A percentile compares a stretch with the other conserved stretches of the same genome.
phyloP scores from a whole-genome alignment of 2,797 vertebrate species.

The Setipinna tenuifilis region DNA sequence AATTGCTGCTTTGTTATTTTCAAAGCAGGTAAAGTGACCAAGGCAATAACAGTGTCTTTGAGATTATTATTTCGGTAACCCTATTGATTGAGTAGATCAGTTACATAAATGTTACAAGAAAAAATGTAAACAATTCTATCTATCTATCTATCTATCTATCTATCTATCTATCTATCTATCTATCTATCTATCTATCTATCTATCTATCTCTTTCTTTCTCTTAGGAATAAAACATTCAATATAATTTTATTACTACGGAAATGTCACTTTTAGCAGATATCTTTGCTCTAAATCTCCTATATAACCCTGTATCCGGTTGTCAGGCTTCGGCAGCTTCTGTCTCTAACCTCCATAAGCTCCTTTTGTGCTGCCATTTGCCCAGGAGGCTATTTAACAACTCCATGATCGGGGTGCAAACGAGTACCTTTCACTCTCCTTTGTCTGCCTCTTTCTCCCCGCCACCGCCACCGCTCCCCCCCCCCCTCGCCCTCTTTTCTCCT shows the following conservation, averaged over 20 bases:
- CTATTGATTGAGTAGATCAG: too few species aligned
- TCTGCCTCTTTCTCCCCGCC: conserved; percentile 44
- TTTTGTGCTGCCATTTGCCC: conserved; percentile 59
- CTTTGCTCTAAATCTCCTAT: conserved; percentile 14
- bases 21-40: too few species aligned
- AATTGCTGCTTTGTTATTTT: not conserved
- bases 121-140: not conserved
- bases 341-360: conserved; percentile 53
- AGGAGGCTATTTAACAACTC: conserved; percentile 35
- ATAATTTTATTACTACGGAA: not conserved
- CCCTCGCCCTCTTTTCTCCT: conserved; percentile 57
- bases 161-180: too few species aligned
- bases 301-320: not conserved
- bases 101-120: too few species aligned
- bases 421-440: conserved; percentile 63
- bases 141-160: not conserved
- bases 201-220: not conserved
- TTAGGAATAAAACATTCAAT: not conserved
- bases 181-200: conserved; percentile 12
- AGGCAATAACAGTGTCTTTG: too few species aligned
- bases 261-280: not conserved
- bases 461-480: conserved; percentile 65
- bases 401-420: conserved; percentile 40
- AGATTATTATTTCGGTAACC: too few species aligned
- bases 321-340: not conserved